Base-by-base conservation (phyloP, 2,797 vertebrate genomes). In the Danio jaintianensis region DNA sequence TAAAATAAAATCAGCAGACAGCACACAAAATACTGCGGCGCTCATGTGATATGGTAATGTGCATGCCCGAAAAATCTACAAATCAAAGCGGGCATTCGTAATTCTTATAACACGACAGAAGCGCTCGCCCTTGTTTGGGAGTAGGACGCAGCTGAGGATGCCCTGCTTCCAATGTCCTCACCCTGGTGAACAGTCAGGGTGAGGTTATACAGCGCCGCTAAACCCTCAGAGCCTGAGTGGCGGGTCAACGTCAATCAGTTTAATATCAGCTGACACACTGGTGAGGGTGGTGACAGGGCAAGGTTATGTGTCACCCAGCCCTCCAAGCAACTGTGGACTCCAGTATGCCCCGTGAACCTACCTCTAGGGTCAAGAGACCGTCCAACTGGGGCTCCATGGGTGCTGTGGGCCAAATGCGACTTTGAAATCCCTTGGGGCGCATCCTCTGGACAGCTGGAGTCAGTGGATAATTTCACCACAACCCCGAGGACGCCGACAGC, bases 261-360 rank as follows among this genome's bases (percentile, higher is more conserved):
- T 94, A 93, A 94, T 91, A 82, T 84, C 83, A 87, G 83, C 87
- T 91, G 94, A 94, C 92, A 91, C 90, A 87, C 61, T 92, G 89
- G 92, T 89, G 90, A 93, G 93, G 93, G 91, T 91, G 91, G 92
- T 92, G 92, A 93, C 90, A 93, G 91, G 93, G 92, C 93, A 94
- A 94, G 92, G 94, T 94, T 93, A 93, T 89, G 89, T 93, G 92
- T 93, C 92, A 93, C 90, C 88, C 85, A 89, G 84, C 3, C 90
- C 93, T 92, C 84, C 72, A 84, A 89, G 91, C 87, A 86, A 86
- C 86, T 82, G 68, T 86, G 79, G 89, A 89, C 90, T 91, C 90
- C 91, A 84, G 62, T 82, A 87, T 88, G 90, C 88, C 90, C 89
- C 90, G 86, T 87, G 85, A 87, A 70, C 71, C 22, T 55, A 53